These are phyloP conservation scores for Dipodomys spectabilis DNA, from an alignment of 2,113 vertebrate genomes.

Conservation along the genomic window DNA sequence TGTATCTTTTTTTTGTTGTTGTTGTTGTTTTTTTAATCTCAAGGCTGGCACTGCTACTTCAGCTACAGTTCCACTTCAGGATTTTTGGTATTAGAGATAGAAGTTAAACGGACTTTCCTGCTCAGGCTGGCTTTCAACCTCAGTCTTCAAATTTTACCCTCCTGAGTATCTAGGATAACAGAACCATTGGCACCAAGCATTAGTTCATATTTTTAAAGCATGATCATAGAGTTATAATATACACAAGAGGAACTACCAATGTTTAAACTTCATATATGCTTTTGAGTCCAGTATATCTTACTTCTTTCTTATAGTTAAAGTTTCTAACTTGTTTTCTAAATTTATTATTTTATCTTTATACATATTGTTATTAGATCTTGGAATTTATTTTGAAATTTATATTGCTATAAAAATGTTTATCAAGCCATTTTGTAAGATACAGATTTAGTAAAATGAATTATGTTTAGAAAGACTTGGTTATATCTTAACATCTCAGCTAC, in stretches of 20 bases:
- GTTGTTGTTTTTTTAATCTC: too few species aligned
- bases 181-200: too few species aligned
- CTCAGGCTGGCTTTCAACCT: too few species aligned
- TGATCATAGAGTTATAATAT: neutral
- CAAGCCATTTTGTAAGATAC: neutral
- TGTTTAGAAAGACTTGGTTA: neutral
- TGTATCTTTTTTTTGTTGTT: too few species aligned
- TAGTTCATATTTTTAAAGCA: too few species aligned
- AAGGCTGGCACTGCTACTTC: too few species aligned
- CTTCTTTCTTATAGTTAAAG: neutral
- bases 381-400: conserved; percentile 34
- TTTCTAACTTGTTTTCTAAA: neutral
- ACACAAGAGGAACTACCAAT: neutral
- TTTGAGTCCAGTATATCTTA: conserved; percentile 29
- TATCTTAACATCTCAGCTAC: conserved; percentile 3
- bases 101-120: too few species aligned
- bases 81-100: too few species aligned
- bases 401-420: conserved; percentile 14
- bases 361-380: neutral
- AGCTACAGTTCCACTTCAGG: too few species aligned
- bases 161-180: too few species aligned
- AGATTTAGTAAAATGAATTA: conserved; percentile 36
- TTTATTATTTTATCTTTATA: neutral
- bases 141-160: too few species aligned
- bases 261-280: conserved; percentile 10